Evolutionary conservation across 2,888 invertebrate genomes (phyloP), one percentile per base, ranked within the genome.

Genomic region (Pegoplata infirma): DNA sequence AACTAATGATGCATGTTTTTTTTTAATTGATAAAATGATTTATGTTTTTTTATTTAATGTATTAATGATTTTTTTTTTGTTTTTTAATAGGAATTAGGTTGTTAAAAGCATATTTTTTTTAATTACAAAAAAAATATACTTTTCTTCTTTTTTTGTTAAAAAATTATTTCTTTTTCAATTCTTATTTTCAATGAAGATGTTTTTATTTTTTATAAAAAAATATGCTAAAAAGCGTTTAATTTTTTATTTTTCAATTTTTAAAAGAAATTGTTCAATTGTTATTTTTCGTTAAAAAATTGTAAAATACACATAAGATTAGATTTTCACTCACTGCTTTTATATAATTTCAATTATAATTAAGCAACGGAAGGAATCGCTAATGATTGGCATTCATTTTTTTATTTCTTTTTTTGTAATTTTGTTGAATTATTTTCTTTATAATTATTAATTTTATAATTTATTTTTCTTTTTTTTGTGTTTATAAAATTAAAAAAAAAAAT

Each of bases 341-440:
- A 77, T 67, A 74, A 74, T 74, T 78, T 78, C 46, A 53, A 47
- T 67, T 75, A 67, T 68, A 74, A 78, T 76, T 76, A 82, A 81
- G 83, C 81, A 83, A 83, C 82, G 83, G 83, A 83, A 83, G 83
- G 83, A 83, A 76, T 83, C 81, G 77, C 79, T 81, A 81, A 82
- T 72, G 75, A 81, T 81, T 82, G 83, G 83, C 82, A 80, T 81
- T 81, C 68, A 40, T 61, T n/a, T 36, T 55, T 68, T 25, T 17
- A 28, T 55, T 44, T 23, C 58, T 49, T 28, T 28, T 10, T 19
- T 49, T 66, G 4, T 40, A 21, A 1, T 51, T 32, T n/a, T 16
- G 46, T 46, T 40, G 21, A 47, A 0, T 63, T 36, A 64, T 64
- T 47, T 14, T 19, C 53, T 46, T 61, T 49, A 7, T 51, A 40